Conservation (phyloP, 1,140 invertebrate genomes). For the Brachionus sp. region DNA sequence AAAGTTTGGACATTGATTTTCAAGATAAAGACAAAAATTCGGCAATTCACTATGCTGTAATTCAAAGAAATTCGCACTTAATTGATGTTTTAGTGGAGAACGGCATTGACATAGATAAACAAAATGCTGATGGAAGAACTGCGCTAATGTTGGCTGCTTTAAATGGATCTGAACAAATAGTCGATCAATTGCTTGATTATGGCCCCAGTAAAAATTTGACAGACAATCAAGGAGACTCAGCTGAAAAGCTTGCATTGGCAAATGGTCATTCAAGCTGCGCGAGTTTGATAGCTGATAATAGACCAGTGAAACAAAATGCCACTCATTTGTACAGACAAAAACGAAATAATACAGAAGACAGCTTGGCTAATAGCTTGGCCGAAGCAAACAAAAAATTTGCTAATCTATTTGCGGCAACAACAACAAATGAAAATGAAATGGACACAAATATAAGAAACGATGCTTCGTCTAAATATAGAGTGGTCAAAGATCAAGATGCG, state of each 20-base stretch:
- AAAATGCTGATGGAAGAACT: conserved; percentile 41
- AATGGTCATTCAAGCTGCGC: conserved; percentile 22
- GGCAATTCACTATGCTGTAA: conserved; percentile 27
- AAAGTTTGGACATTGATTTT: conserved; percentile 23
- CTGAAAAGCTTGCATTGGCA: neutral
- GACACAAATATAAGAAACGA: neutral
- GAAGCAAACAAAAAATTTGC: conserved; percentile 21
- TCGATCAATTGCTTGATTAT: conserved; percentile 42
- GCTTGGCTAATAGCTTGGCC: neutral
- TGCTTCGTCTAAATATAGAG: neutral
- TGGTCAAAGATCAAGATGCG: neutral
- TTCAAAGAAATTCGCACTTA: conserved; percentile 5
- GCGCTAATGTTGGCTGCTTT: conserved; percentile 22
- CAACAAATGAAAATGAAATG: neutral
- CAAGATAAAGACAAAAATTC: conserved; percentile 43
- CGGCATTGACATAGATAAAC: conserved; percentile 19
- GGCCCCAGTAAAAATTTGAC: neutral
- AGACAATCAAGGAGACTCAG: conserved; percentile 23
- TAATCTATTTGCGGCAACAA: neutral
- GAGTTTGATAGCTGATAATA: neutral
- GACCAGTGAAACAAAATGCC: conserved; percentile 19
- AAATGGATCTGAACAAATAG: neutral
- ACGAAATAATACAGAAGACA: neutral
- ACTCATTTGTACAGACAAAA: neutral
- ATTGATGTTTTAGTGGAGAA: conserved; percentile 32